Evolutionary conservation across 2,113 vertebrate species (phyloP), one percentile per base, ranked within the genome.

Genomic region (Passerina amoena): DNA sequence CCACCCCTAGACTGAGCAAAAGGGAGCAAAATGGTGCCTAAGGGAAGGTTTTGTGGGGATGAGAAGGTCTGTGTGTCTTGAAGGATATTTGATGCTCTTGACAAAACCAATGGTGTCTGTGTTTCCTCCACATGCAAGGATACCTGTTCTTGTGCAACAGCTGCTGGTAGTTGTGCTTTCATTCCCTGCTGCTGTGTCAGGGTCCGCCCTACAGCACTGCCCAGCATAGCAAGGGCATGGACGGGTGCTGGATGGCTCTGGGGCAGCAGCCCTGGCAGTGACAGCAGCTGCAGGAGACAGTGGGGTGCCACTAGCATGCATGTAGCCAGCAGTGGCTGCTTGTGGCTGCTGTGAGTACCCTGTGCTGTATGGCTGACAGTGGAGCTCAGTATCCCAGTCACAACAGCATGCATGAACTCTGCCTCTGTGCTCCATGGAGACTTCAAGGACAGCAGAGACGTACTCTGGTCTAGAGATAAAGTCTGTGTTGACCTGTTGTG

Each of bases 351-450:
- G 38, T 30, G 47, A 50, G 33, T 6, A 30, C 9, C 20, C 30
- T 38, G 21, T 35, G 33, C 38, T 79, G 8, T 21, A 24, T 0
- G 0, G 12, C 63, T 77, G 31, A 10, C 0, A 0, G 27, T 8
- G 6, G 30, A 51, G 37, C 17, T 42, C 1, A 33, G 33, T 12
- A 38, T 12, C 24, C 37, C 1, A 0, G 5, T 25, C 27, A 38
- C 48, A 50, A 24, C 24, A 53, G 7, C 1, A 0, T 53, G 23
- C 14, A 14, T 11, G 64, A 51, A 13, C 5, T 40, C 37, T 65
- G 33, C 27, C 68, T 50, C 38, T 75, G 17, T 50, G 20, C 35
- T 75, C 76, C 35, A 18, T 9, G 28, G 24, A 73, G 56, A 40
- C 8, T 11, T 54, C 31, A 31, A 30, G 42, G 23, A 45, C 11